Base-by-base conservation (phyloP, 2,888 invertebrate genomes). In the Heterodera filipjevi region DNA sequence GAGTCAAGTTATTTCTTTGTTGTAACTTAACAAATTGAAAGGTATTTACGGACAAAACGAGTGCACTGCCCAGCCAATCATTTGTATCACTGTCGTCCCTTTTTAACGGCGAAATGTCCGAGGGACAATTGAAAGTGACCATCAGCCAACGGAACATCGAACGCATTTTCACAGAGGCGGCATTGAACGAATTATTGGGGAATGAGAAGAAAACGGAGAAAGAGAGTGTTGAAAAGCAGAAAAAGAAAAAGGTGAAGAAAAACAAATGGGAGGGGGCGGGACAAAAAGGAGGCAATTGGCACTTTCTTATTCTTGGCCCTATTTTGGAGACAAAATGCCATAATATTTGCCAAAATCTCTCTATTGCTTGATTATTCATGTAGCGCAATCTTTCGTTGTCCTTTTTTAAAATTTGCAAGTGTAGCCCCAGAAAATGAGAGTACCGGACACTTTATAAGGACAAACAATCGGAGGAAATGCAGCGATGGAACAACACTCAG, bases 381-480 rank as follows among this genome's bases (percentile, higher is more conserved):
- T n/a, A n/a, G n/a, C n/a, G n/a, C n/a, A n/a, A n/a, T n/a, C n/a
- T n/a, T n/a, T n/a, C n/a, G n/a, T n/a, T n/a, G n/a, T n/a, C n/a
- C n/a, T n/a, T n/a, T n/a, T n/a, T n/a, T n/a, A n/a, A n/a, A n/a
- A n/a, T 39, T 39, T 39, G 39, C 39, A 39, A 39, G 39, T 6
- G 12, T 12, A 39, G 12, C 0, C 0, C 39, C 39, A 39, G n/a
- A n/a, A n/a, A n/a, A n/a, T n/a, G n/a, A 39, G 39, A 2, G 39
- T 12, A 39, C 6, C 6, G 39, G 39, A 2, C 49, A 14, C 16
- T 19, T 44, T 10, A 44, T 49, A 66, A 81, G 82, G 79, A 77
- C 82, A 53, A 71, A 84, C 81, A 82, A 84, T 81, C 80, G 83
- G 79, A 73, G 74, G 39, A 39, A 39, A 39, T 6, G 39, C 39